Percentiles rank a stretch among this genome's conserved stretches.
phyloP scores from a whole-genome alignment of 1,140 invertebrate species.

The Habropoda laboriosa region DNA sequence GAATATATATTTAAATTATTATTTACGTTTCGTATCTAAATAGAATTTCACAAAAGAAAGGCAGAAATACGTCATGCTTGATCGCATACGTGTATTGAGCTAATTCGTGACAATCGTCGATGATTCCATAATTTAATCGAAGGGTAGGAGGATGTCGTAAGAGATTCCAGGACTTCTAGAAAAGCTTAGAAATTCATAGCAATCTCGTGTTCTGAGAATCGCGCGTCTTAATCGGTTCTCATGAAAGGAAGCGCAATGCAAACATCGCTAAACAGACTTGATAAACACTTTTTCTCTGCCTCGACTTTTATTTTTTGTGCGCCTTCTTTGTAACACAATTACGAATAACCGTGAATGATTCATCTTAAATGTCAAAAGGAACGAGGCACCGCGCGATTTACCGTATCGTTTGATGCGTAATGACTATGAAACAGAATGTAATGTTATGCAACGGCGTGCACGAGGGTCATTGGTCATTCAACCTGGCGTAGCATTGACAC shows the following conservation, averaged over 20 bases:
- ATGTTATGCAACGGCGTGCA: conserved; percentile 36
- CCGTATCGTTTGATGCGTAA: conserved; percentile 31
- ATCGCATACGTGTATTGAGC: too few relatives aligned
- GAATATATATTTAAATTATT: too few relatives aligned
- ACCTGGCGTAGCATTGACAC: conserved; percentile 60
- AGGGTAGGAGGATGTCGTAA: too few relatives aligned
- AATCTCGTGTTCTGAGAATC: background rate
- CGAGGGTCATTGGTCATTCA: conserved; percentile 62
- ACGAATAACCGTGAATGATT: conserved; percentile 24
- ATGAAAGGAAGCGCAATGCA: background rate
- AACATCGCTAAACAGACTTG: background rate
- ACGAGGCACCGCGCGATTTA: conserved; percentile 7
- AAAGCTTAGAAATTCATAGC: background rate
- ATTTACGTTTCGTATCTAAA: too few relatives aligned
- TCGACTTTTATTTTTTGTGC: background rate
- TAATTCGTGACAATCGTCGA: too few relatives aligned
- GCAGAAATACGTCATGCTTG: too few relatives aligned
- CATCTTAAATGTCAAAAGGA: conserved; percentile 33
- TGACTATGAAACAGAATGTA: conserved; percentile 29
- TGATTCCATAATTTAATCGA: too few relatives aligned
- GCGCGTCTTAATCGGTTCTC: background rate
- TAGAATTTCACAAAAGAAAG: too few relatives aligned
- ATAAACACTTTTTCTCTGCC: background rate
- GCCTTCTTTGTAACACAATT: conserved; percentile 5
- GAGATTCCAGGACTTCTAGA: too few relatives aligned